Evolutionary conservation across 2,888 invertebrate genomes (phyloP), one percentile per base, ranked within the genome.

Genomic region (Nomada flava): DNA sequence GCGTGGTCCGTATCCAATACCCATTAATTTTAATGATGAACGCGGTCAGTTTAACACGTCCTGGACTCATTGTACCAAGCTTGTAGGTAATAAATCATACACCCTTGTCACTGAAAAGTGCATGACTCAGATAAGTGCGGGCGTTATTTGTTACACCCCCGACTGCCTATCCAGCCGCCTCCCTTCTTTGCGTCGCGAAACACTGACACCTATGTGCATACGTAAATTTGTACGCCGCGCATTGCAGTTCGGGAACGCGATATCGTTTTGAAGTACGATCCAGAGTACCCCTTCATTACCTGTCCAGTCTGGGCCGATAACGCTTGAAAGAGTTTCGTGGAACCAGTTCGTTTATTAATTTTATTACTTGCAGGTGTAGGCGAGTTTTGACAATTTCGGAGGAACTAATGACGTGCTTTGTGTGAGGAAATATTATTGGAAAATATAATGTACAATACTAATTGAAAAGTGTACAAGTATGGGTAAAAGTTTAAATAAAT

Each of bases 11-110:
- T 89, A 92, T 91, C 90, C 91, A 92, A 92, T 91, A 91, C 84
- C 91, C 91, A 91, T 91, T 92, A 92, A 92, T 91, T 91, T 91
- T 91, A 91, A 91, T 92, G 91, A 90, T 87, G 88, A 89, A 88
- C 85, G 90, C 85, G 91, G 91, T 91, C 89, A 90, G 88, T 90
- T 90, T 89, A 89, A 90, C 90, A 89, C 90, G 91, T 91, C 88
- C 86, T 85, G 84, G 82, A 87, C 84, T 86, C 89, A 86, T 84
- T 88, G 82, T 84, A 85, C 81, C 83, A 83, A 82, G 83, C 83
- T 81, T 71, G 82, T 82, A 74, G 79, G 88, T 79, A 80, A 89
- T 89, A 89, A 87, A 89, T 89, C 89, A 89, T 89, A 89, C 82
- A 69, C 82, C 77, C 84, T 87, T 89, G 84, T 87, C 84, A 76